Evolutionary conservation across 2,888 invertebrate species (phyloP).

Genomic region (Stenolophus ochropezus): DNA sequence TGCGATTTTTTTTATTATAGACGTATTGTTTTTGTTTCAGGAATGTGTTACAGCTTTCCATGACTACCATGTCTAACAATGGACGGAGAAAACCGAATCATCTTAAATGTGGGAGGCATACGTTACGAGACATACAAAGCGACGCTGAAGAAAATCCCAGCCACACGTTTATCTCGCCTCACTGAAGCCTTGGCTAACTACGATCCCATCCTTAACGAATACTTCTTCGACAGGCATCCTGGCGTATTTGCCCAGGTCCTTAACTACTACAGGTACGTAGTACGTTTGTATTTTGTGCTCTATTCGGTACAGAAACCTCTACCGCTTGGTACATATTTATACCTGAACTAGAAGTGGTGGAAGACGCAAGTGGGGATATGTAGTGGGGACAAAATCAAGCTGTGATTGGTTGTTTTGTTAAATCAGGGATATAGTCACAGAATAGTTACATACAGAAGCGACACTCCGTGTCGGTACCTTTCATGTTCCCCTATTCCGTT

Average conservation of each 20-base stretch:
- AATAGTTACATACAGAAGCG: too few species aligned
- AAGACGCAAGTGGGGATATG: too few species aligned
- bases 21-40: slow-evolving; percentile 12
- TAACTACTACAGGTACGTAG: slow-evolving; percentile 85
- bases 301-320: not conserved
- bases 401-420: too few species aligned
- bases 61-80: slow-evolving; percentile 71
- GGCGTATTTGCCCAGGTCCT: slow-evolving; percentile 93
- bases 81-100: slow-evolving; percentile 95
- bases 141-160: slow-evolving; percentile 92
- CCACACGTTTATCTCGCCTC: slow-evolving; percentile 87
- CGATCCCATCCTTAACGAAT: slow-evolving; percentile 92
- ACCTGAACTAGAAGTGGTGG: too few species aligned
- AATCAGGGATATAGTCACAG: too few species aligned
- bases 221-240: slow-evolving; percentile 90
- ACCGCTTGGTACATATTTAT: too few species aligned
- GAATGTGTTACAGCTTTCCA: slow-evolving; percentile 52
- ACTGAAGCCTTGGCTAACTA: slow-evolving; percentile 92
- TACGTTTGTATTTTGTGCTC: not conserved
- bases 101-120: slow-evolving; percentile 95
- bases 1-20: too few species aligned
- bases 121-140: slow-evolving; percentile 85
- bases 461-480: too few species aligned
- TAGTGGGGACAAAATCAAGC: too few species aligned
- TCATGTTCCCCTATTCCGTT: too few species aligned